phyloP scores from a whole-genome alignment of 2,113 vertebrate species.

The Calonectris borealis region DNA sequence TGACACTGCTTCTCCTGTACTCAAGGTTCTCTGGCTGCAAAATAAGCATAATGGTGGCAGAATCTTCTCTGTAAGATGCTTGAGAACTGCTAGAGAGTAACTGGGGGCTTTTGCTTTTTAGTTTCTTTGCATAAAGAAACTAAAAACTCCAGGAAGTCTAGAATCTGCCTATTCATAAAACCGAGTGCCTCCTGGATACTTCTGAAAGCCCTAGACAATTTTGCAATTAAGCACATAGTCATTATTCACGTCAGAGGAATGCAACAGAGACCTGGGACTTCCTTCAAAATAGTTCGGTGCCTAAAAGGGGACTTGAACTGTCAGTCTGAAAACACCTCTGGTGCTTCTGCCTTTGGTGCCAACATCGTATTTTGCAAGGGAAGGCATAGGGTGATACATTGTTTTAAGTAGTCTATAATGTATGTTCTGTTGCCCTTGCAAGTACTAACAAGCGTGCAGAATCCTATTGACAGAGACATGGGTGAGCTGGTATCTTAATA shows the following conservation, averaged over 20 bases:
- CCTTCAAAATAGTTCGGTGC: background rate
- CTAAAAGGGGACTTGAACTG: background rate
- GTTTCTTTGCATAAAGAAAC: background rate
- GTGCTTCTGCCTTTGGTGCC: background rate
- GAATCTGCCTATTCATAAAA: background rate
- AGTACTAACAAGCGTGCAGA: background rate
- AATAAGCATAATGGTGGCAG: background rate
- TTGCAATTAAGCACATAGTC: background rate
- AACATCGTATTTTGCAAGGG: background rate
- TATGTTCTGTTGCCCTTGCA: background rate
- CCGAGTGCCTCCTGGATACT: background rate
- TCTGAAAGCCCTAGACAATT: background rate
- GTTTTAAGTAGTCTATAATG: background rate
- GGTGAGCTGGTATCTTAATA: background rate
- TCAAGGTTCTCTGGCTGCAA: background rate
- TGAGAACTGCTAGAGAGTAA: background rate
- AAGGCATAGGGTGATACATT: fast-evolving
- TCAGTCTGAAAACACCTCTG: background rate
- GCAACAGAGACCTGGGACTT: background rate
- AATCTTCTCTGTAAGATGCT: background rate
- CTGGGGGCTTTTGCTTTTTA: background rate
- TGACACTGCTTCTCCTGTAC: background rate
- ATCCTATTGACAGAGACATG: background rate
- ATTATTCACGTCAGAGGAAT: background rate
- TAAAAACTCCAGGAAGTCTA: background rate